Evolutionary conservation across 2,113 vertebrate species (phyloP), one percentile per base, ranked within the genome.

Genomic region (Ammodytes marinus): DNA sequence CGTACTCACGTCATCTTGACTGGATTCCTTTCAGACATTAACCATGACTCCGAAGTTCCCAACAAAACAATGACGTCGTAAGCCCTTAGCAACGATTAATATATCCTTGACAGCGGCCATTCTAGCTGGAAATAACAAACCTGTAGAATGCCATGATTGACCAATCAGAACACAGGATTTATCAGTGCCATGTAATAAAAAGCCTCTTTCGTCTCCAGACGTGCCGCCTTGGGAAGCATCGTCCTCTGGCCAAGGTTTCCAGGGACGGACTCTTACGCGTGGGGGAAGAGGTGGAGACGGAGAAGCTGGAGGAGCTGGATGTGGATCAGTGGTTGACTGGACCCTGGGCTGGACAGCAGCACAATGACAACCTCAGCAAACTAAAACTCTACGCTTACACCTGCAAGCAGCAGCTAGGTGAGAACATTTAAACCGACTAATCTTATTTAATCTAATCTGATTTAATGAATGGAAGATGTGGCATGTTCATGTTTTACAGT

Each of bases 161-260:
- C 27, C 27, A 27, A 27, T 27, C 27, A 27, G 27, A 27, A 27
- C 27, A 27, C 27, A 27, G 27, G 27, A 27, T 27, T 27, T 27
- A 27, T 27, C 27, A 27, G 27, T 27, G 27, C 27, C 27, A 27
- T 27, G 27, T 27, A 27, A 27, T 27, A 27, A 27, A 27, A 27
- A 27, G 27, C 27, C 27, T 27, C 27, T 27, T 27, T 27, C 27
- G 13, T 67, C 79, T 80, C 60, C 86, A 99, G 98, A 98, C 97
- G 79, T 99, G 98, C 82, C 96, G 97, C 1, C 96, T 99, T 17
- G 98, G 98, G 60, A 97, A 99, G 93, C 98, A 99, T 91, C 96
- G 97, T 76, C 97, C 98, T 49, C 96, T 99, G 90, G 96, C 96
- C 90, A 98, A 96, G 92, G 96, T 99, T 89, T 96, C 98, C 63